Percentiles rank a stretch among this genome's conserved stretches.
These are phyloP conservation scores for Sitta europaea DNA, from an alignment of 2,113 vertebrate species.

Conservation along the genomic window DNA sequence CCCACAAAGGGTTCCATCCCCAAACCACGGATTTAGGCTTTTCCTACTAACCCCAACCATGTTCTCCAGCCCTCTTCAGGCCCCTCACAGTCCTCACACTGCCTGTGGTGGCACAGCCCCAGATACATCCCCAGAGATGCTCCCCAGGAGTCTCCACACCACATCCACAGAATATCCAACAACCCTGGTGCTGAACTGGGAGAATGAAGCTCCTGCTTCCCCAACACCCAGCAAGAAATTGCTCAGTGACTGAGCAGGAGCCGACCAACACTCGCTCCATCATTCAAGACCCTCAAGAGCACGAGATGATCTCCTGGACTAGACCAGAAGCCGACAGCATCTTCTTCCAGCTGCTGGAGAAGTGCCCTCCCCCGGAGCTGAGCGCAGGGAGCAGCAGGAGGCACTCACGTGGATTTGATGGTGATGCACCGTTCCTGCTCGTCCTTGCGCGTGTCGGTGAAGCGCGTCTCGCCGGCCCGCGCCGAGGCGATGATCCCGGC, in stretches of 20 bases:
- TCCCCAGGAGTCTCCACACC: rapidly evolving
- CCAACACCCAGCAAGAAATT: rapidly evolving
- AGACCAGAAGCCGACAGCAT: rapidly evolving
- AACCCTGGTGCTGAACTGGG: neutral
- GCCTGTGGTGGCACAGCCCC: rapidly evolving
- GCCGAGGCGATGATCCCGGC: slow-evolving; percentile 93
- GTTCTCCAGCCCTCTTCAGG: neutral
- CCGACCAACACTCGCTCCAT: neutral
- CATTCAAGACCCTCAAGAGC: neutral
- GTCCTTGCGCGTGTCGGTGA: slow-evolving; percentile 94
- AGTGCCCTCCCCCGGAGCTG: rapidly evolving
- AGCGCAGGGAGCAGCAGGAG: rapidly evolving
- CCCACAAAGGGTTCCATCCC: rapidly evolving
- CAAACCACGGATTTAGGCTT: rapidly evolving
- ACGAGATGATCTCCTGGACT: rapidly evolving
- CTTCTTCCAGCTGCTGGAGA: neutral
- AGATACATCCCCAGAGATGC: rapidly evolving
- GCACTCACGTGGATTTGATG: slow-evolving; percentile 94
- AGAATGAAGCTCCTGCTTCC: neutral
- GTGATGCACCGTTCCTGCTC: slow-evolving; percentile 97
- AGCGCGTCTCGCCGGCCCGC: slow-evolving; percentile 91
- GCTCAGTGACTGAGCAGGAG: rapidly evolving
- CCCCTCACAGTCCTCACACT: rapidly evolving
- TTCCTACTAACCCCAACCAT: rapidly evolving
- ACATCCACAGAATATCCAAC: rapidly evolving